Base-by-base conservation (phyloP, 2,113 vertebrate genomes). In the Grammomys dolichurus region DNA sequence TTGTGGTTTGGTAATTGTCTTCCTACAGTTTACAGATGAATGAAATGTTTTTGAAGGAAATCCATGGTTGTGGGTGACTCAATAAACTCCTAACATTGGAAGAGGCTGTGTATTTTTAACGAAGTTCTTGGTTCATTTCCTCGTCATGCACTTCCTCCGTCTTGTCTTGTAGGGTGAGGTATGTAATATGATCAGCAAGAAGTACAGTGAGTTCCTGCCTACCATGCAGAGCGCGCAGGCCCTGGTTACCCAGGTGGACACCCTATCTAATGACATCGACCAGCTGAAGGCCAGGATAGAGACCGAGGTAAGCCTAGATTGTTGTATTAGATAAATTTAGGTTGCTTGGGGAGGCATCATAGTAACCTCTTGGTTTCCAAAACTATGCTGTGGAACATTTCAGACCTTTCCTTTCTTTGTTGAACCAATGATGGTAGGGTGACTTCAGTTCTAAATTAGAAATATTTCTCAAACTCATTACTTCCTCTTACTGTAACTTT, bases 201-300 rank as follows among this genome's bases (percentile, higher is more conserved):
- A 98, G 82, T 99, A 99, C 46, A 97, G 81, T 31, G 99, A 99
- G 96, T 99, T 99, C 97, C 98, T 99, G 77, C 99, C 99, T 3
- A 99, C 99, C 98, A 97, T 99, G 98, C 98, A 99, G 89, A 98
- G 97, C 2, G 99, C 99, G 0, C 99, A 99, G 96, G 99, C 99
- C 1, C 93, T 99, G 56, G 98, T 99, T 97, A 40, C 97, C 0
- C 99, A 99, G 87, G 99, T 99, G 90, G 99, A 99, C 0, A 94
- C 98, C 3, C 98, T 99, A 0, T 98, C 98, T 93, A 97, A 93
- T 96, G 99, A 98, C 96, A 99, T 99, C 67, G 99, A 99, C 75
- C 85, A 96, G 63, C 98, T 99, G 51, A 99, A 98, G 75, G 99
- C 98, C 0, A 98, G 98, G 60, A 99, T 99, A 31, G 99, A 99